These are phyloP conservation scores for Eilema sororculum DNA, from an alignment of 2,888 invertebrate species.

Conservation along the genomic window DNA sequence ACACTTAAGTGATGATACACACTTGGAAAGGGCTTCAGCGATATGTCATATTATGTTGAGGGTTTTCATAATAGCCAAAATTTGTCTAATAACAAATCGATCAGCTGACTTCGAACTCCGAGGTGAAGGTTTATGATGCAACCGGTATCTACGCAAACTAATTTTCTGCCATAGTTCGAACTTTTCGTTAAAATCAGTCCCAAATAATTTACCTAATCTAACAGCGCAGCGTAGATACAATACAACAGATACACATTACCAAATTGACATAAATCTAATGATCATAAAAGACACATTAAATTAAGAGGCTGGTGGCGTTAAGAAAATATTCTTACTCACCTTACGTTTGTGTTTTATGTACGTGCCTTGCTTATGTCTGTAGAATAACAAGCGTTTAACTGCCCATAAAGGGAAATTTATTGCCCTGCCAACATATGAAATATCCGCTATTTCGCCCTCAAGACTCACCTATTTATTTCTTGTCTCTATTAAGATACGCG, in stretches of 20 bases:
- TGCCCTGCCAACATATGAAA: constrained; percentile 67
- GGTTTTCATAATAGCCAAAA: too few relatives aligned
- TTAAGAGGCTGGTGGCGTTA: constrained; percentile 39
- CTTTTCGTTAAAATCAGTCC: neutral
- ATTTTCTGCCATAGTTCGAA: too few relatives aligned
- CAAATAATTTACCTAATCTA: neutral
- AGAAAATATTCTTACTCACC: constrained; percentile 56
- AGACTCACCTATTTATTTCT: constrained; percentile 53
- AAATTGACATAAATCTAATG: constrained; percentile 51
- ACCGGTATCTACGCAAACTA: too few relatives aligned
- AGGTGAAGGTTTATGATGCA: too few relatives aligned
- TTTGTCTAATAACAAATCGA: too few relatives aligned
- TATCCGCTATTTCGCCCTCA: constrained; percentile 65
- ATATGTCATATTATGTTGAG: too few relatives aligned
- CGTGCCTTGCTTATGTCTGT: constrained; percentile 69
- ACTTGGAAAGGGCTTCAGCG: too few relatives aligned
- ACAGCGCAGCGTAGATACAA: neutral
- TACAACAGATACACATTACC: constrained; percentile 31
- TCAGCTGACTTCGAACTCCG: too few relatives aligned
- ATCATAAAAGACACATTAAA: constrained; percentile 56
- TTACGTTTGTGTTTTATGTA: constrained; percentile 65
- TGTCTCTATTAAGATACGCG: constrained; percentile 39
- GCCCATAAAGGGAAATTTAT: constrained; percentile 79
- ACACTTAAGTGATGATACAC: too few relatives aligned
- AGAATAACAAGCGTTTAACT: constrained; percentile 79